phyloP scores from a whole-genome alignment of 2,888 invertebrate species.

The Argyra leucocephala region DNA sequence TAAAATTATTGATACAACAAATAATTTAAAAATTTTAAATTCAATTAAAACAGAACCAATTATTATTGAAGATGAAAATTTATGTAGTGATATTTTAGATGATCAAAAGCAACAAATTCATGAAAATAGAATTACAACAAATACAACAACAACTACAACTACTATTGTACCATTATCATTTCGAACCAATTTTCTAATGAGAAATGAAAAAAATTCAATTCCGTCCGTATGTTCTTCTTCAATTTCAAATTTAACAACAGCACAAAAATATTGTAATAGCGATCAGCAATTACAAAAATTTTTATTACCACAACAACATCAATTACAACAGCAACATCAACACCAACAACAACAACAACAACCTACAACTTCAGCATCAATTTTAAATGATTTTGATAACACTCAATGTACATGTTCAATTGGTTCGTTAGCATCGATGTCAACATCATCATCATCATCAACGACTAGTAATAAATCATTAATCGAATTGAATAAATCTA shows the following conservation, averaged over 20 bases:
- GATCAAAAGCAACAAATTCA: not conserved
- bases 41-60: not conserved
- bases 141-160: slow-evolving; percentile 1
- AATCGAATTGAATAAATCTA: not conserved
- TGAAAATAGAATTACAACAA: not conserved
- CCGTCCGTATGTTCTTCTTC: not conserved
- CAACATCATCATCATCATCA: not conserved
- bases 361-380: not conserved
- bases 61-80: not conserved
- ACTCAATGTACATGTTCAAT: not conserved
- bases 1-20: not conserved
- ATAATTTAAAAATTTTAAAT: not conserved
- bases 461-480: not conserved
- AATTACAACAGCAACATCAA: not conserved
- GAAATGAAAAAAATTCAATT: slow-evolving; percentile 1
- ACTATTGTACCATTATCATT: slow-evolving; percentile 4
- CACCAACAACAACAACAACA: not conserved
- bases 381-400: not conserved
- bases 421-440: not conserved
- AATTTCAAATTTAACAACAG: not conserved
- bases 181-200: slow-evolving; percentile 3
- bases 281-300: not conserved
- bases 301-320: not conserved
- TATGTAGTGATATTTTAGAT: not conserved
- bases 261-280: not conserved